A percentile compares a stretch with the other conserved stretches of the same genome.
Evolutionary conservation across 2,888 invertebrate genomes (phyloP).

Genomic region (Caenorhabditis sinica): DNA sequence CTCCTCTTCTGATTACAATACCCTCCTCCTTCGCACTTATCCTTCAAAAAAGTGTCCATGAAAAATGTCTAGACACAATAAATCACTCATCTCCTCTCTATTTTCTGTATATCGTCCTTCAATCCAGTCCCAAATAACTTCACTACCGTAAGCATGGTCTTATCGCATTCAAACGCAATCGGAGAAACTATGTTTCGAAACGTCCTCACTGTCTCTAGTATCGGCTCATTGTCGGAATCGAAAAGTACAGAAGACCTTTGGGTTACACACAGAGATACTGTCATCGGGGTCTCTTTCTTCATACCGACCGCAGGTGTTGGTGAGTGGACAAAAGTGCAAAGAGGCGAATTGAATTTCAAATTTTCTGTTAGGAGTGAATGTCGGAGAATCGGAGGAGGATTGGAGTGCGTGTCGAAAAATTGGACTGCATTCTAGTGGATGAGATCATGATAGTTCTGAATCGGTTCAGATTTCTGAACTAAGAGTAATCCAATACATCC

Average conservation of each 20-base stretch:
- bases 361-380: conserved; percentile 22
- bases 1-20: conserved; percentile 11
- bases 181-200: conserved; percentile 1
- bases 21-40: not conserved
- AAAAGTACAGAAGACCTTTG: conserved; percentile 52
- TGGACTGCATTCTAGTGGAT: not conserved
- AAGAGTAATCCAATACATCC: too few relatives aligned
- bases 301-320: conserved; percentile 21
- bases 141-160: conserved; percentile 15
- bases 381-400: not conserved
- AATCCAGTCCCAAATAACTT: not conserved
- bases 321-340: conserved; percentile 19
- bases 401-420: not conserved
- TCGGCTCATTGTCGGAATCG: conserved; percentile 26
- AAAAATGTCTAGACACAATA: conserved; percentile 51
- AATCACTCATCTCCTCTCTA: conserved; percentile 27
- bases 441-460: conserved; percentile 1
- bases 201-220: conserved; percentile 17
- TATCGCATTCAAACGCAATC: conserved; percentile 14
- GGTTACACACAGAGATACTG: conserved; percentile 25
- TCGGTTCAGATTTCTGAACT: not conserved
- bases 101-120: conserved; percentile 5
- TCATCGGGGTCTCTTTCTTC: conserved; percentile 18
- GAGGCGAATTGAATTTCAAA: conserved; percentile 35
- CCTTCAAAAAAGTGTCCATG: not conserved